Percentiles rank a stretch among this genome's conserved stretches.
phyloP scores from a whole-genome alignment of 2,113 vertebrate species.

The Baryphthengus martii region DNA sequence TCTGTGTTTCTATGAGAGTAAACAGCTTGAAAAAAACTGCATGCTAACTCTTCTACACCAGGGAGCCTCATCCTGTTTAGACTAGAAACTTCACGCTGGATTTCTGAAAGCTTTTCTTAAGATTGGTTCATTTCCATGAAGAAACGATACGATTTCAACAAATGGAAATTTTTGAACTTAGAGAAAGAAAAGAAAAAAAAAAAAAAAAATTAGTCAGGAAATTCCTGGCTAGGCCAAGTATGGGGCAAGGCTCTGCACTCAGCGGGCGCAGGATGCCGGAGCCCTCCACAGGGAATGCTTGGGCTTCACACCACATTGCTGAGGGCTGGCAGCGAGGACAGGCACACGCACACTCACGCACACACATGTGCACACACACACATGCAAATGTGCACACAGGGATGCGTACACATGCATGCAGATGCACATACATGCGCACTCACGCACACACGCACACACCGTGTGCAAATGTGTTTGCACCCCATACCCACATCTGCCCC shows the following conservation, averaged over 20 bases:
- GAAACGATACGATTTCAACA: background rate
- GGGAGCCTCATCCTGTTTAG: constrained; percentile 46
- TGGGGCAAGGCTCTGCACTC: background rate
- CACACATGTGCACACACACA: accelerated
- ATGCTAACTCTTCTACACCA: constrained; percentile 16
- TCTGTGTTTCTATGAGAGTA: constrained; percentile 29
- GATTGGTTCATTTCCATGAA: background rate
- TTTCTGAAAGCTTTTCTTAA: background rate
- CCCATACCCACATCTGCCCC: accelerated
- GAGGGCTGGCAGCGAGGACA: background rate
- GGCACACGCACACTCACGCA: accelerated
- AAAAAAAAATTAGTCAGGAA: background rate
- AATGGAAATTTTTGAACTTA: background rate
- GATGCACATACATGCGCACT: accelerated
- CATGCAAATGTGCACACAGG: too few species aligned
- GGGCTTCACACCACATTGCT: accelerated
- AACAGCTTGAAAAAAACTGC: constrained; percentile 38
- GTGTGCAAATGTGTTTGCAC: too few species aligned
- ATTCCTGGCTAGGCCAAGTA: background rate
- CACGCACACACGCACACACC: too few species aligned
- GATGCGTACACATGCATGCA: too few species aligned
- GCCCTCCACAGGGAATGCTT: background rate
- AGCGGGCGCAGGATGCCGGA: background rate
- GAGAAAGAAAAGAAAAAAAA: background rate
- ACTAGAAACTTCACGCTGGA: background rate